These are phyloP conservation scores for Anastatus disparis DNA, from an alignment of 1,140 invertebrate species.

Conservation along the genomic window DNA sequence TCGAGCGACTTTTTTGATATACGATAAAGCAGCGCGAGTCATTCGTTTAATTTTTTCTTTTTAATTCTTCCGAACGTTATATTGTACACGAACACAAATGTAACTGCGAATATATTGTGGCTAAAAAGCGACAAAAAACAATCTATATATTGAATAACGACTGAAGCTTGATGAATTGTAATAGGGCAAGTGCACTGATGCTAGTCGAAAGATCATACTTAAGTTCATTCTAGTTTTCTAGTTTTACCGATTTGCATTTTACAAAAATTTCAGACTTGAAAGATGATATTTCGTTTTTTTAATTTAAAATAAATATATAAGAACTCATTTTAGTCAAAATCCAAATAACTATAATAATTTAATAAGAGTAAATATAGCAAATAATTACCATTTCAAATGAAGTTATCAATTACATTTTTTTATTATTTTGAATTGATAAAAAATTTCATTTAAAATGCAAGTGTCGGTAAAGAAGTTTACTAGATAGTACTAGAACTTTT, in stretches of 20 bases:
- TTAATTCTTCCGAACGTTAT: background rate
- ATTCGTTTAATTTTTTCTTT: background rate
- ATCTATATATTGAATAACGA: conserved; percentile 12
- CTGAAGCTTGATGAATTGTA: conserved; percentile 31
- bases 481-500: background rate
- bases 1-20: background rate
- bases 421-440: no score
- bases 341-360: no score
- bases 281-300: no score
- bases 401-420: no score
- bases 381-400: no score
- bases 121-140: background rate
- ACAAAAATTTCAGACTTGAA: no score
- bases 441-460: background rate
- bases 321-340: no score
- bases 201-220: conserved; percentile 33
- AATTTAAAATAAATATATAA: no score
- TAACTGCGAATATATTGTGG: background rate
- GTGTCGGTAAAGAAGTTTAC: background rate
- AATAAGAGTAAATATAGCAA: no score
- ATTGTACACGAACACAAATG: background rate
- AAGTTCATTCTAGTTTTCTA: conserved; percentile 8
- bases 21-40: background rate
- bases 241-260: background rate
- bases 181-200: conserved; percentile 33